Percentiles rank a stretch among this genome's conserved stretches.
These are phyloP conservation scores for Ephestia elutella DNA, from an alignment of 1,140 invertebrate genomes.

Conservation along the genomic window DNA sequence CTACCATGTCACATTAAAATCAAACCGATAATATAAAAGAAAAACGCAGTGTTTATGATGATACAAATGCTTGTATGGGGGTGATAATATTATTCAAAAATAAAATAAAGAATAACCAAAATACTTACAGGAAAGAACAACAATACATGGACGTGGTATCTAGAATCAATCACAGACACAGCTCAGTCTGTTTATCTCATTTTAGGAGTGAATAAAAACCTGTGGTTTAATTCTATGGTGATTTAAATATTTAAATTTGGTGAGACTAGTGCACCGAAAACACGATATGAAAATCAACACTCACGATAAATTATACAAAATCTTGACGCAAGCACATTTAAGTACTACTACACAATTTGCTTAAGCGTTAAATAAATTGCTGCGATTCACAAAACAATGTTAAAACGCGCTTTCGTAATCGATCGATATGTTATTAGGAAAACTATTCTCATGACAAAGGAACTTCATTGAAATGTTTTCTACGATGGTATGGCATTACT, in stretches of 20 bases:
- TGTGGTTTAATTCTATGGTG: slow-evolving; percentile 21
- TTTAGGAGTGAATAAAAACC: slow-evolving; percentile 16
- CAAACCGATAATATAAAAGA: no score
- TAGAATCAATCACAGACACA: slow-evolving; percentile 30
- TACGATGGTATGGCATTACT: slow-evolving; percentile 12
- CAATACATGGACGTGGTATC: slow-evolving; percentile 70
- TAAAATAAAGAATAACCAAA: slow-evolving; percentile 12
- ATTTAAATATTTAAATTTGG: slow-evolving; percentile 20
- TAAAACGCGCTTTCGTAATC: slow-evolving; percentile 65
- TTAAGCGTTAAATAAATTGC: slow-evolving; percentile 13
- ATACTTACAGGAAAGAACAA: slow-evolving; percentile 71
- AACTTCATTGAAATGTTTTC: slow-evolving; percentile 33
- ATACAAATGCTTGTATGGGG: no score
- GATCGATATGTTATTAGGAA: slow-evolving; percentile 65
- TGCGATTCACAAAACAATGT: slow-evolving; percentile 22
- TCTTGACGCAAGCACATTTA: slow-evolving; percentile 14
- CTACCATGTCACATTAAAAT: no score
- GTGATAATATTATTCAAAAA: no score
- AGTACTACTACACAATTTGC: slow-evolving; percentile 3
- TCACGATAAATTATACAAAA: neutral
- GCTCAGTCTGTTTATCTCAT: slow-evolving; percentile 25
- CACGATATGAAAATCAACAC: slow-evolving; percentile 27
- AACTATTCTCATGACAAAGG: slow-evolving; percentile 68
- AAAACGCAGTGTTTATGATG: no score
- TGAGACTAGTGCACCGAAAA: slow-evolving; percentile 28